phyloP scores from a whole-genome alignment of 2,113 vertebrate species.

The Cyprinus carpio region DNA sequence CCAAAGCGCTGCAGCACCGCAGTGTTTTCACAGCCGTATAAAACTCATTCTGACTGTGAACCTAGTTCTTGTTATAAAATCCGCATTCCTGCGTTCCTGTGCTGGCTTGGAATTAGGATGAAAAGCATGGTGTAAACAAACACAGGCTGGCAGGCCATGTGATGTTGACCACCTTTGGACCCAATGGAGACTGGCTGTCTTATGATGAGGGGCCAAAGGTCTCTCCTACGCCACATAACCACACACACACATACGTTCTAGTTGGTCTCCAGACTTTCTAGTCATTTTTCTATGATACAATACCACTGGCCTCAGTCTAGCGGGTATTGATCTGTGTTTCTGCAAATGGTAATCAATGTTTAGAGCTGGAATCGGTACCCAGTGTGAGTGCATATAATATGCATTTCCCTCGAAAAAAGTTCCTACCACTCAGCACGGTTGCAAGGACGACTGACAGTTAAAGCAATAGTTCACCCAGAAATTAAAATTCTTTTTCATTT shows the following conservation, averaged over 20 bases:
- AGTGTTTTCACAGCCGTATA: conserved; percentile 23
- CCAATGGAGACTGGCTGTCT: conserved; percentile 46
- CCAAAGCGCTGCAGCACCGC: conserved; percentile 6
- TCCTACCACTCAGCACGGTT: neutral
- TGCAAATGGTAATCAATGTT: too few relatives aligned
- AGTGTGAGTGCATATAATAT: conserved; percentile 38
- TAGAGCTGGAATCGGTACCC: too few relatives aligned
- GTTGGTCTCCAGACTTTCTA: neutral
- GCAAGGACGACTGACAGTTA: neutral
- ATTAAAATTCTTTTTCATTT: neutral
- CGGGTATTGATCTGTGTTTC: too few relatives aligned
- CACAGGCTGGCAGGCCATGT: conserved; percentile 33
- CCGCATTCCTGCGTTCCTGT: conserved; percentile 24
- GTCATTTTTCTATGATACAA: neutral
- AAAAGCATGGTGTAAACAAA: conserved; percentile 41
- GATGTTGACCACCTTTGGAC: conserved; percentile 53
- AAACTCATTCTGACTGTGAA: conserved; percentile 1
- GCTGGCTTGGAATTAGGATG: conserved; percentile 29
- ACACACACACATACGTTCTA: neutral
- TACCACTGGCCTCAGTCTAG: too few relatives aligned
- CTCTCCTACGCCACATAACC: neutral
- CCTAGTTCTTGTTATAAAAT: conserved; percentile 33
- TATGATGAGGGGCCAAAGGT: conserved; percentile 46
- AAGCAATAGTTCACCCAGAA: neutral
- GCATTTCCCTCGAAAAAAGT: conserved; percentile 5